Percentiles rank a stretch among this genome's conserved stretches.
Conservation (phyloP, 2,113 vertebrate species). For the Syngnathus scovelli region DNA sequence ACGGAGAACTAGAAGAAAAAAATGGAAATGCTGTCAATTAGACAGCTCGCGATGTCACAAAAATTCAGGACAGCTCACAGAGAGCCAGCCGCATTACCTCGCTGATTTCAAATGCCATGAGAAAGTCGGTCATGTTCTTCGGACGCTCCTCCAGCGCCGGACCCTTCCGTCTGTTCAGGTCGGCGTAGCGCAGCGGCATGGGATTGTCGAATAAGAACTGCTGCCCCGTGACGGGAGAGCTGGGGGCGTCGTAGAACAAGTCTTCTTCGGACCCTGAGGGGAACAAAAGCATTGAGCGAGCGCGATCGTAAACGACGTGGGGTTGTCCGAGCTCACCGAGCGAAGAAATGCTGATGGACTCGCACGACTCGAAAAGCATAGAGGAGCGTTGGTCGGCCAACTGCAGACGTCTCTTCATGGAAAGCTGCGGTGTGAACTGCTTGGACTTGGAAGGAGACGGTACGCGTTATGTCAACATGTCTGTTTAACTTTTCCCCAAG, state of each 20-base stretch:
- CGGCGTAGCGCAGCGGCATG: constrained; percentile 44
- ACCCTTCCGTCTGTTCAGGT: constrained; percentile 58
- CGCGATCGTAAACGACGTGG: background rate
- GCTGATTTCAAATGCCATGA: constrained; percentile 84
- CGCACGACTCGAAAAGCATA: constrained; percentile 78
- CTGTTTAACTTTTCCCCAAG: background rate
- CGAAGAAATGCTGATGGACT: constrained; percentile 63
- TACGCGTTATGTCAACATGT: constrained; percentile 1
- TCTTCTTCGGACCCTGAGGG: constrained; percentile 83
- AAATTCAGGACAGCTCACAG: no score
- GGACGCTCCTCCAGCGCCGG: constrained; percentile 70
- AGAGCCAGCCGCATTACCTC: constrained; percentile 64
- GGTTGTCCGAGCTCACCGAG: constrained; percentile 66
- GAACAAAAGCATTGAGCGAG: background rate
- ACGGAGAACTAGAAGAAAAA: constrained; percentile 75
- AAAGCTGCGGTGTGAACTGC: constrained; percentile 74
- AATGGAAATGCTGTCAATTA: background rate
- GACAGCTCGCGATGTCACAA: no score
- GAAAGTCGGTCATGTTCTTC: constrained; percentile 85
- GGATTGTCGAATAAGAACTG: constrained; percentile 72
- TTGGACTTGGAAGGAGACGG: constrained; percentile 61
- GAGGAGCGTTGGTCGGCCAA: constrained; percentile 77
- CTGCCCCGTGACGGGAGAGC: constrained; percentile 80
- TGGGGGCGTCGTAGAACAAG: constrained; percentile 87
- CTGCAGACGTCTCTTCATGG: constrained; percentile 67